Evolutionary conservation across 1,140 invertebrate species (phyloP), one percentile per base, ranked within the genome.

Genomic region (Cepaea nemoralis): DNA sequence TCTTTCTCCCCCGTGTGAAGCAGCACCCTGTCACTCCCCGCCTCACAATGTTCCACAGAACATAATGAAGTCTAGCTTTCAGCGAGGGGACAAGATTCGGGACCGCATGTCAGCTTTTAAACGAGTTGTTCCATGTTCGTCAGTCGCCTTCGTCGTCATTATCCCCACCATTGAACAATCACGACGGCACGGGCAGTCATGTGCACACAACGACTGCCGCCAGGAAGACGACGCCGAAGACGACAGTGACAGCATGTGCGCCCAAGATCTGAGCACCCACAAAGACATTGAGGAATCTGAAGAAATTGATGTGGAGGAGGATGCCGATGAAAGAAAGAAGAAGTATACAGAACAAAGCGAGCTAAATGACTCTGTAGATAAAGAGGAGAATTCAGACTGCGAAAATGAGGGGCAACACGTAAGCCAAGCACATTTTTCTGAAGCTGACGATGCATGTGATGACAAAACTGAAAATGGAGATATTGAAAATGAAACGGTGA

Each of bases 281-380:
- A 75, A 55, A 69, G 82, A 83, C 24, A 66, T 59, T 66, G 79
- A 84, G 37, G 86, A 86, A 33, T 82, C 76, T 42, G 85, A 86
- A 45, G 84, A 85, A 37, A 83, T 86, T 50, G 83, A 86, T 71
- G 85, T 85, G 6, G 83, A 86, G 19, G 85, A 86, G 6, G 76
- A 83, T 37, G 35, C 24, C 8, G 77, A 79, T 27, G 77, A 79
- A 31, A 40, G 48, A 37, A 79, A 79, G 31, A 35, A 40, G 14
- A 74, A 48, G 50, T 45, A 22, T 31, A 63, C 67, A 45, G 67
- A 59, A 16, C 40, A 77, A 50, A 22, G 45, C 35, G 19, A 45
- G 71, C 45, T 63, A 82, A 14, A 66, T 71, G 40, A 80, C 40
- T 8, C 48, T 67, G 73, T 55, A 24, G 27, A 74, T n/a, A 69